A percentile compares a stretch with the other conserved stretches of the same genome.
phyloP scores from a whole-genome alignment of 2,888 invertebrate species.

The Spialia ferax region DNA sequence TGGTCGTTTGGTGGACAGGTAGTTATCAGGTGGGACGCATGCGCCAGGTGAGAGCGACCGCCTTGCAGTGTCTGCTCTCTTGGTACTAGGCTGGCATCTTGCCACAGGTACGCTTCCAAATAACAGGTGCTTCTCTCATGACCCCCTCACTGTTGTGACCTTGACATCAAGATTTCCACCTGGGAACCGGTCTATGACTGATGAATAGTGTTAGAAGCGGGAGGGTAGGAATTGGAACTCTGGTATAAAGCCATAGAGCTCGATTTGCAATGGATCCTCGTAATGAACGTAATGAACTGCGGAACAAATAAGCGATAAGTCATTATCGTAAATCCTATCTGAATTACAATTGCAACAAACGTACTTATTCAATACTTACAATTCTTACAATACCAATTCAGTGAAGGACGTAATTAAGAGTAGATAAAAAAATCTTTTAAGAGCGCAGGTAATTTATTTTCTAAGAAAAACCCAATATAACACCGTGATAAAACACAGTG shows the following conservation, averaged over 20 bases:
- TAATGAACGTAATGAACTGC: constrained; percentile 1
- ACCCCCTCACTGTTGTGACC: constrained; percentile 62
- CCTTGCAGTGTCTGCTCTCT: constrained; percentile 63
- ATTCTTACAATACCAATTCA: too few species aligned
- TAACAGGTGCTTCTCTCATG: constrained; percentile 70
- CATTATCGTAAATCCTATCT: background rate
- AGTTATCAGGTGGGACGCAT: constrained; percentile 78
- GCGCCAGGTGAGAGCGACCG: constrained; percentile 76
- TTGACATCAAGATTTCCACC: constrained; percentile 48
- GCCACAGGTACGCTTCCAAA: constrained; percentile 85
- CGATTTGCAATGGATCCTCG: constrained; percentile 3
- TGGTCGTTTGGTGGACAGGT: constrained; percentile 64
- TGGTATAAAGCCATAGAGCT: background rate
- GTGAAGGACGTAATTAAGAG: too few species aligned
- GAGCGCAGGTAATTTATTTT: too few species aligned
- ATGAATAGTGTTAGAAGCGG: constrained; percentile 16
- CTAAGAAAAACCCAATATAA: too few species aligned
- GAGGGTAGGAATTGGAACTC: background rate
- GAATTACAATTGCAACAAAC: background rate
- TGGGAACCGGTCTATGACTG: constrained; percentile 16
- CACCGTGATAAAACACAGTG: too few species aligned
- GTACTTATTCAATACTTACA: too few species aligned
- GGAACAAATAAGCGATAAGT: constrained; percentile 3
- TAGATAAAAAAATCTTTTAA: too few species aligned
- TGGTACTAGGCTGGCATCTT: constrained; percentile 85